These are phyloP conservation scores for Drosophila prosaltans DNA, from an alignment of 1,140 invertebrate genomes.

Conservation along the genomic window DNA sequence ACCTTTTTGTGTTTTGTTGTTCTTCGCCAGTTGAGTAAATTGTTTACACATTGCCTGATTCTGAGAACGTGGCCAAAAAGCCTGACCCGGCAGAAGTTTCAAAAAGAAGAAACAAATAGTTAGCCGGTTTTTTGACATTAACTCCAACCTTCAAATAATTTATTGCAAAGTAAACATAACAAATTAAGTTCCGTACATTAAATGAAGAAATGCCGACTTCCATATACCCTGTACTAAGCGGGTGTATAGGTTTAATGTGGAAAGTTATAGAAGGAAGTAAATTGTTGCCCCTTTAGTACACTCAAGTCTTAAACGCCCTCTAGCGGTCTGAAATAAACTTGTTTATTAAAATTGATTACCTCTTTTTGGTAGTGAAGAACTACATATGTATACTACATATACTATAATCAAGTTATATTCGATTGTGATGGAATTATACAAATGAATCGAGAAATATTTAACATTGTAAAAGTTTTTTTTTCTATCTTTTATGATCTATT, in stretches of 20 bases:
- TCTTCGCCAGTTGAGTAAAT: constrained; percentile 5
- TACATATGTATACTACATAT: too few relatives aligned
- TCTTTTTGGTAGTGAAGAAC: too few relatives aligned
- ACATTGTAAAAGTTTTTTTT: too few relatives aligned
- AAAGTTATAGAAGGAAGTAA: not conserved
- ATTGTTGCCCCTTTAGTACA: too few relatives aligned
- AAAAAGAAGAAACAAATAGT: constrained; percentile 29
- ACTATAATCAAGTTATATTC: too few relatives aligned
- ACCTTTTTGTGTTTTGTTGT: not conserved
- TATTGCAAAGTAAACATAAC: constrained; percentile 43
- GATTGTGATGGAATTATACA: too few relatives aligned
- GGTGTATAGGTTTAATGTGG: not conserved
- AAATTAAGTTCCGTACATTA: constrained; percentile 2
- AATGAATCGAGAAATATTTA: too few relatives aligned
- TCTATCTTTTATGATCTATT: too few relatives aligned
- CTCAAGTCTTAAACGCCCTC: not conserved
- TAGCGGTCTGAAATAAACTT: not conserved
- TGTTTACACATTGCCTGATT: constrained; percentile 43
- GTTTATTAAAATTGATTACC: too few relatives aligned
- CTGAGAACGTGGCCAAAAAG: constrained; percentile 28
- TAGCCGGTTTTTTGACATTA: constrained; percentile 32
- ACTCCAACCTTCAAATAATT: constrained; percentile 55
- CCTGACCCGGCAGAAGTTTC: constrained; percentile 25
- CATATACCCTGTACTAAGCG: not conserved
- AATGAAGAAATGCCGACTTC: not conserved